Evolutionary conservation across 2,113 vertebrate species (phyloP).

Genomic region (Vulpes lagopus): DNA sequence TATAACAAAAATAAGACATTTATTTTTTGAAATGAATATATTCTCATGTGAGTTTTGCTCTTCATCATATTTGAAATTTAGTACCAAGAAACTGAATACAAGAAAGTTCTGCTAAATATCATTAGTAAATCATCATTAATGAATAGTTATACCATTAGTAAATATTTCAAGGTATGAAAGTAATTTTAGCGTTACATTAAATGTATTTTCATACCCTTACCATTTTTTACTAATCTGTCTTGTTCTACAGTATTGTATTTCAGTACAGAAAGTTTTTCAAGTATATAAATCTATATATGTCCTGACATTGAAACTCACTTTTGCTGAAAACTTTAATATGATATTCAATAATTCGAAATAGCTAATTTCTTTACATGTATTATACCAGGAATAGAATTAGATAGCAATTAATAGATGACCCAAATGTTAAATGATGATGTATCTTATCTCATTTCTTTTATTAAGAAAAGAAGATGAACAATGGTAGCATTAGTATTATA

Average conservation of each 20-base stretch:
- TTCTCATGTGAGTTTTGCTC: neutral
- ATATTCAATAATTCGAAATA: conserved; percentile 43
- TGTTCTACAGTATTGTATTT: neutral
- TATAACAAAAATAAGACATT: neutral
- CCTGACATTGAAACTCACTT: neutral
- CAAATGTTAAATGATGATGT: neutral
- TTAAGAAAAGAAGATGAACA: neutral
- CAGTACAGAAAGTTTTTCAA: neutral
- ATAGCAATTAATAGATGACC: neutral
- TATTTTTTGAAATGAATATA: conserved; percentile 1
- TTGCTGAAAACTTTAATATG: conserved; percentile 37
- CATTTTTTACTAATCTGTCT: neutral
- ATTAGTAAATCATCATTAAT: neutral
- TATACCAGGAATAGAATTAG: neutral
- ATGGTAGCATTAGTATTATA: neutral
- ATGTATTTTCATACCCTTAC: neutral
- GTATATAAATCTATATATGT: neutral
- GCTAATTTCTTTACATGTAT: neutral
- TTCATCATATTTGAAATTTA: neutral
- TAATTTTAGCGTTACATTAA: neutral
- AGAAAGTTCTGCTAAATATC: conserved; percentile 29
- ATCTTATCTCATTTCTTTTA: neutral
- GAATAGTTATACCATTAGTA: neutral
- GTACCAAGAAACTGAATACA: neutral
- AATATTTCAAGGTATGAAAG: neutral